These are phyloP conservation scores for Jaculus jaculus DNA, from an alignment of 2,113 vertebrate genomes.

Conservation along the genomic window DNA sequence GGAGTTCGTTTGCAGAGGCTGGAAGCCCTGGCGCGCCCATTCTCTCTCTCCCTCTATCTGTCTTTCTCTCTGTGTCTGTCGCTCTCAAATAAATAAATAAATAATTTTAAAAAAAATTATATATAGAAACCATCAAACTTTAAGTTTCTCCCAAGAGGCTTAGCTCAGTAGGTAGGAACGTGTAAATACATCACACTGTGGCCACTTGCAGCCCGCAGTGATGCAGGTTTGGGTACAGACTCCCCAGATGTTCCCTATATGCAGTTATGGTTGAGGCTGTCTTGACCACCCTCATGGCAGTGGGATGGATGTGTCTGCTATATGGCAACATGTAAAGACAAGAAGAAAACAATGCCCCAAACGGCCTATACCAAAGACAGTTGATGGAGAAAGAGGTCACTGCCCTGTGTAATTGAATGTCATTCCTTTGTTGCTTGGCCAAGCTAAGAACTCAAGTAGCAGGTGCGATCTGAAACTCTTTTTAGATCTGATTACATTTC, in stretches of 20 bases:
- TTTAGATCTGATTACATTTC: background rate
- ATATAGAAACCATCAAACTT: too few relatives aligned
- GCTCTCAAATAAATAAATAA: too few relatives aligned
- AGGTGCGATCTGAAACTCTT: background rate
- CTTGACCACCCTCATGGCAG: background rate
- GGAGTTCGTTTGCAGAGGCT: too few relatives aligned
- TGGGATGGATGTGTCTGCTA: background rate
- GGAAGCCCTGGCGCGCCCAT: too few relatives aligned
- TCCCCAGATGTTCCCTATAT: background rate
- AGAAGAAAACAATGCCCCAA: background rate
- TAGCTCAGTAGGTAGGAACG: background rate
- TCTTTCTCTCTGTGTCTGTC: too few relatives aligned
- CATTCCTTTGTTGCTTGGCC: constrained; percentile 1
- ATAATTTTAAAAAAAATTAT: too few relatives aligned
- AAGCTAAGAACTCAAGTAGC: background rate
- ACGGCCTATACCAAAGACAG: background rate
- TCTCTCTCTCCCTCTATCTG: too few relatives aligned
- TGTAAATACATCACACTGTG: background rate
- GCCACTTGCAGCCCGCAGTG: background rate
- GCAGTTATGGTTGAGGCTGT: background rate
- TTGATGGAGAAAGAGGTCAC: background rate
- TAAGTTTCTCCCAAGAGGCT: background rate
- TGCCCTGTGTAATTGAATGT: background rate
- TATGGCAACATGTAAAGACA: background rate
- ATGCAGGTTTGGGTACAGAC: background rate